Evolutionary conservation across 1,140 invertebrate genomes (phyloP).

Genomic region (Drosophila insularis): DNA sequence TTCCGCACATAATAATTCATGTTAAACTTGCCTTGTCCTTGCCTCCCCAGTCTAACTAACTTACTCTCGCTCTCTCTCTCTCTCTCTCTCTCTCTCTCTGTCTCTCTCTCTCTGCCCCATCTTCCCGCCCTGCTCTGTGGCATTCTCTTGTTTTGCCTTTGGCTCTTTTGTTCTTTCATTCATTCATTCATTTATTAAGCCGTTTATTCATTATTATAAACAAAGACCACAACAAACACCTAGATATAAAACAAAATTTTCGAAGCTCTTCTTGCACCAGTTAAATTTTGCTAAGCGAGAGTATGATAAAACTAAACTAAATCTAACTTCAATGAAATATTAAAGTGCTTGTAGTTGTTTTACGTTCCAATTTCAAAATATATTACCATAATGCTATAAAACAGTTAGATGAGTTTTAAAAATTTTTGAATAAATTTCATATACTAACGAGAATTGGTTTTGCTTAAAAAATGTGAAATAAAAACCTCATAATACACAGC

Average conservation of each 20-base stretch:
- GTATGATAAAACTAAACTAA: neutral
- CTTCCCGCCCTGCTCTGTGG: neutral
- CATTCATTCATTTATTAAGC: conserved; percentile 41
- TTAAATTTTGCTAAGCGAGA: neutral
- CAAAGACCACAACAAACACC: conserved; percentile 48
- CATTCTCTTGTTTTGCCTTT: conserved; percentile 3
- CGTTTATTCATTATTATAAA: conserved; percentile 65
- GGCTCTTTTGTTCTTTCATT: conserved; percentile 40
- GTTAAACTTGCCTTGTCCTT: conserved; percentile 60
- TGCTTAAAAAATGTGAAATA: too few relatives aligned
- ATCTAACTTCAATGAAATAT: too few relatives aligned
- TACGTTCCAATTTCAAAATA: too few relatives aligned
- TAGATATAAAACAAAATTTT: conserved; percentile 35
- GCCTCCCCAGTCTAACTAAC: conserved; percentile 6
- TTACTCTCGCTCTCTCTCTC: neutral
- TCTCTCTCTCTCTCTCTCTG: neutral
- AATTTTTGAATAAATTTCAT: too few relatives aligned
- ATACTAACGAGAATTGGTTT: too few relatives aligned
- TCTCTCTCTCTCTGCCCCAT: too few relatives aligned
- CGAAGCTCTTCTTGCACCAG: neutral
- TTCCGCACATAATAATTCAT: conserved; percentile 77
- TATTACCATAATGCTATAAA: too few relatives aligned
- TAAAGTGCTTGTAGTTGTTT: too few relatives aligned
- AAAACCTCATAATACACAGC: too few relatives aligned
- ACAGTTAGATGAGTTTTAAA: too few relatives aligned